A percentile compares a stretch with the other conserved stretches of the same genome.
Evolutionary conservation across 2,113 vertebrate genomes (phyloP).

Genomic region (Monopterus albus): DNA sequence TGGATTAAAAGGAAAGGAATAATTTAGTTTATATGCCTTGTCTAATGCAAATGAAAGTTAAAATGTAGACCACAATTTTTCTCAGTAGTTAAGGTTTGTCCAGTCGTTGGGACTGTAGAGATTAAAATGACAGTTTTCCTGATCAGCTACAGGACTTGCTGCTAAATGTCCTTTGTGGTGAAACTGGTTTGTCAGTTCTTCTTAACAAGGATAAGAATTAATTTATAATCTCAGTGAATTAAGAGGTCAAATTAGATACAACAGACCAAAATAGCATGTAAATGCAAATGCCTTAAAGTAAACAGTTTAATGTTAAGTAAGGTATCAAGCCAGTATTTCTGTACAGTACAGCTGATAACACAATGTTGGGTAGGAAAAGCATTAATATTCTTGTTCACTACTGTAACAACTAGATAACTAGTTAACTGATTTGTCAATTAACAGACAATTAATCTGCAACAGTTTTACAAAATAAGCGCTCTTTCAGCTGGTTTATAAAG

Average conservation of each 20-base stretch:
- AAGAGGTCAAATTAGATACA: background rate
- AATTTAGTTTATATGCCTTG: too few relatives aligned
- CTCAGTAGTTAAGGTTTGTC: too few relatives aligned
- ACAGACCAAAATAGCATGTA: background rate
- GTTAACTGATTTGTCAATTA: background rate
- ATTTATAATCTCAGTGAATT: too few relatives aligned
- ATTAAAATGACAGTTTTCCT: too few relatives aligned
- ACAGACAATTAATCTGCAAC: background rate
- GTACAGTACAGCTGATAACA: background rate
- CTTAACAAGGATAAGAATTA: too few relatives aligned
- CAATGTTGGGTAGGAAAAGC: background rate
- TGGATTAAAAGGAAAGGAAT: too few relatives aligned
- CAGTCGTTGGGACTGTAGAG: too few relatives aligned
- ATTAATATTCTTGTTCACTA: background rate
- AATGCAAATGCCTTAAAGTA: too few relatives aligned
- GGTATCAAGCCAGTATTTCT: background rate
- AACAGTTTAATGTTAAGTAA: background rate
- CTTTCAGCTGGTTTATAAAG: background rate
- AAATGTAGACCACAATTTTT: too few relatives aligned
- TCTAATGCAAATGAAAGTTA: too few relatives aligned
- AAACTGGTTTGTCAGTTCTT: background rate
- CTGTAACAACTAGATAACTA: background rate
- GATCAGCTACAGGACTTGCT: too few relatives aligned
- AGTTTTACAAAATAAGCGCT: too few relatives aligned
- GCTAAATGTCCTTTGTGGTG: background rate